Conservation (phyloP, 2,888 invertebrate genomes). For the Rhagonycha lutea region DNA sequence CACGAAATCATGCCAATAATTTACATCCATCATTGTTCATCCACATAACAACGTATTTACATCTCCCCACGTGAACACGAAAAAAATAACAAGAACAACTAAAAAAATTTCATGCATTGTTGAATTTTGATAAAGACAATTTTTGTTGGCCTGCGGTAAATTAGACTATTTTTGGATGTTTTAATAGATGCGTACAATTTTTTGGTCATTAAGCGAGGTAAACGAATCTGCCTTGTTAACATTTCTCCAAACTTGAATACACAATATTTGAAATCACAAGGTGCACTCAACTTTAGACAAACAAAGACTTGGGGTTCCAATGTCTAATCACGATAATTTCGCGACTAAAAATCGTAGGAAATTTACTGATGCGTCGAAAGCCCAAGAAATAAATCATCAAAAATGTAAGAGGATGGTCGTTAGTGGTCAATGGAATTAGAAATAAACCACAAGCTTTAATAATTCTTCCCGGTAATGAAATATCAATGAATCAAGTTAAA, state of each 20-base stretch:
- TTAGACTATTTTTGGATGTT: conserved; percentile 23
- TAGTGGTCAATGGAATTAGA: conserved; percentile 3
- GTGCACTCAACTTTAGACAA: conserved; percentile 14
- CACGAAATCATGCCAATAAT: conserved; percentile 8
- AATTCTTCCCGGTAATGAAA: conserved; percentile 1
- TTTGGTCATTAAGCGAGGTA: conserved; percentile 27
- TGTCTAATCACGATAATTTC: not conserved
- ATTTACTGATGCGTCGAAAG: not conserved
- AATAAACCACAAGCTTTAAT: not conserved
- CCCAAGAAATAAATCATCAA: conserved; percentile 6
- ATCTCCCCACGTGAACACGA: not conserved
- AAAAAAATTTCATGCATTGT: conserved; percentile 14
- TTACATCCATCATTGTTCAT: conserved; percentile 1
- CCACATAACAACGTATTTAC: not conserved
- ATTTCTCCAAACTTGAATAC: not conserved
- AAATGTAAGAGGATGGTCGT: not conserved
- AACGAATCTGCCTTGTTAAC: conserved; percentile 1
- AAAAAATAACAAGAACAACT: conserved; percentile 1
- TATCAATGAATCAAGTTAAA: conserved; percentile 6
- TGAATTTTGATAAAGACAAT: conserved; percentile 24
- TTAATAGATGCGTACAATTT: conserved; percentile 24
- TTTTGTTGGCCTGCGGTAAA: conserved; percentile 10
- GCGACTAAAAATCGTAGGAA: not conserved
- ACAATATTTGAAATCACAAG: conserved; percentile 4
- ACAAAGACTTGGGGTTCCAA: not conserved